These are phyloP conservation scores for Phaenicophaeus curvirostris DNA, from an alignment of 2,797 vertebrate genomes.

Conservation along the genomic window DNA sequence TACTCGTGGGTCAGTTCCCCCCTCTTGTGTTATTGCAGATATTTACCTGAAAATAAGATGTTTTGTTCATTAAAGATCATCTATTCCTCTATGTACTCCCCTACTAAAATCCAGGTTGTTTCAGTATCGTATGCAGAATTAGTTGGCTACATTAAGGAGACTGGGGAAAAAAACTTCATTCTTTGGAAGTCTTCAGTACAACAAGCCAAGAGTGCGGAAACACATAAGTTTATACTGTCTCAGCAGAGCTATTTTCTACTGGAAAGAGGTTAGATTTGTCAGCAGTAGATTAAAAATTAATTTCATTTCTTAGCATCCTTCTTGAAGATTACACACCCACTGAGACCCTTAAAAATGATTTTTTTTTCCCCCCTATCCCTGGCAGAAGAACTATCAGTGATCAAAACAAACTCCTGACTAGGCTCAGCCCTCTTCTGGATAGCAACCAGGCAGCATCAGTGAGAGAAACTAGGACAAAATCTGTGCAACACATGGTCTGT, in stretches of 20 bases:
- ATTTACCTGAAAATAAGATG: background rate
- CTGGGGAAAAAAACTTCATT: background rate
- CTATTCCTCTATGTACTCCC: background rate
- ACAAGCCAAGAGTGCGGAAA: background rate
- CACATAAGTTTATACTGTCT: background rate
- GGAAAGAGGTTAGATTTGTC: background rate
- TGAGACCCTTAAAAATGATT: background rate
- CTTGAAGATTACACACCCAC: background rate
- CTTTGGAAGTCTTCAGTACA: background rate
- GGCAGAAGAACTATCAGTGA: background rate
- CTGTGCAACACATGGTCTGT: background rate
- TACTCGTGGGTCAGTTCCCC: background rate
- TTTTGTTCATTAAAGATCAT: background rate
- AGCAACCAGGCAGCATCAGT: background rate
- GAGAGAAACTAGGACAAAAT: background rate
- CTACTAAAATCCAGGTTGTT: background rate
- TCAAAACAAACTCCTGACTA: background rate
- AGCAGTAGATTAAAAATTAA: background rate
- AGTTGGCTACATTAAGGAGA: background rate
- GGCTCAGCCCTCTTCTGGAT: background rate
- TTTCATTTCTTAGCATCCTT: background rate
- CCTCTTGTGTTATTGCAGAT: background rate
- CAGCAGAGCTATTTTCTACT: background rate
- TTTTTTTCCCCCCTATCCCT: background rate
- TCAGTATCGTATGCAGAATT: background rate